Conservation (phyloP, 2,888 invertebrate species). For the Andrena camellia region DNA sequence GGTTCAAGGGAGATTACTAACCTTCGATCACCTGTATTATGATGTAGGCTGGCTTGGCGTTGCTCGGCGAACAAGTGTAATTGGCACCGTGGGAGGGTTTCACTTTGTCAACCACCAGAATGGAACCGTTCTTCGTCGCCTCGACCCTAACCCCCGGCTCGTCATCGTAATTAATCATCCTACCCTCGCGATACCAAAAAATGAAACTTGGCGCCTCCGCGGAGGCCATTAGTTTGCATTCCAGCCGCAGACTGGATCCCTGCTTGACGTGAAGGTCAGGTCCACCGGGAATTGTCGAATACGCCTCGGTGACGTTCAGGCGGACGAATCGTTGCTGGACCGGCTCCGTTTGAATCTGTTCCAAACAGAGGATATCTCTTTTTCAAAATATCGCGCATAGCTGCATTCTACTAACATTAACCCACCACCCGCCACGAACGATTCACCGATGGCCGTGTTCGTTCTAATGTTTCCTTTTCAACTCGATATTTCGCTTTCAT, state of each 20-base stretch:
- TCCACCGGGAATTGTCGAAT: conserved; percentile 90
- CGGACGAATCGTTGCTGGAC: conserved; percentile 72
- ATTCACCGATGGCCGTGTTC: neutral
- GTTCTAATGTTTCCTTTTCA: neutral
- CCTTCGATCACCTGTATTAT: conserved; percentile 79
- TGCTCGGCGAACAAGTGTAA: conserved; percentile 80
- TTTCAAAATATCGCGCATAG: neutral
- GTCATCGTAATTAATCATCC: conserved; percentile 94
- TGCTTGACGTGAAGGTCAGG: conserved; percentile 91
- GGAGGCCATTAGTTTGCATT: conserved; percentile 89
- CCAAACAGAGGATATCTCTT: neutral
- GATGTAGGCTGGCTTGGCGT: conserved; percentile 74
- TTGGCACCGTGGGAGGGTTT: conserved; percentile 83
- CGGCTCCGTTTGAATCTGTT: conserved; percentile 71
- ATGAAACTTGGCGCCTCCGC: conserved; percentile 91
- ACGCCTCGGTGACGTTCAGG: conserved; percentile 87
- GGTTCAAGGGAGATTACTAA: conserved; percentile 40
- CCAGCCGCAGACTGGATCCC: conserved; percentile 90
- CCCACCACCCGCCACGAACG: neutral
- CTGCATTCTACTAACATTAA: neutral
- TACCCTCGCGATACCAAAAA: conserved; percentile 93
- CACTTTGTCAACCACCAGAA: conserved; percentile 78
- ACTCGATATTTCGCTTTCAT: neutral
- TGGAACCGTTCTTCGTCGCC: conserved; percentile 82
- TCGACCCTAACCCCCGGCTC: conserved; percentile 86